Evolutionary conservation across 1,140 invertebrate species (phyloP).

Genomic region (Diorhabda sublineata): DNA sequence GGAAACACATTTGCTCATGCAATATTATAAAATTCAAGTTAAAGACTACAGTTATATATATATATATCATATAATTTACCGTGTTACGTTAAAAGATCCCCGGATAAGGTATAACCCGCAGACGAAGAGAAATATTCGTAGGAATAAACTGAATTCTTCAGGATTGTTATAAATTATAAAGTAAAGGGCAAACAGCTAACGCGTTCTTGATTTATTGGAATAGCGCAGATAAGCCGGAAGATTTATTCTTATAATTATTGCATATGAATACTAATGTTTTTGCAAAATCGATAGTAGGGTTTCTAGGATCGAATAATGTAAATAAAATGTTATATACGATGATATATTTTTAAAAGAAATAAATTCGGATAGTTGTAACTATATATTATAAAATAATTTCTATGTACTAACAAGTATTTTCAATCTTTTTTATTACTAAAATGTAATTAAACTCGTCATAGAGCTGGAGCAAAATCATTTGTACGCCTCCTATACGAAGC

Average conservation of each 20-base stretch:
- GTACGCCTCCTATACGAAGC: background rate
- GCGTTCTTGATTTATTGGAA: slow-evolving; percentile 25
- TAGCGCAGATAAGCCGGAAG: slow-evolving; percentile 23
- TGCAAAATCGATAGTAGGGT: slow-evolving; percentile 15
- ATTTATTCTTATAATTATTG: slow-evolving; percentile 27
- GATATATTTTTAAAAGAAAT: too few relatives aligned
- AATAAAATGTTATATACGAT: too few relatives aligned
- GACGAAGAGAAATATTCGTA: slow-evolving; percentile 23
- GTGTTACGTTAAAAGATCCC: slow-evolving; percentile 12
- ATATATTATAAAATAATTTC: too few relatives aligned
- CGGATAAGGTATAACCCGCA: slow-evolving; percentile 9
- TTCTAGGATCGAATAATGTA: background rate
- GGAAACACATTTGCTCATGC: slow-evolving; percentile 10
- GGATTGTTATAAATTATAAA: slow-evolving; percentile 30
- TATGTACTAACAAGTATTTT: too few relatives aligned
- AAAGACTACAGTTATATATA: slow-evolving; percentile 7
- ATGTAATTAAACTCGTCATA: background rate
- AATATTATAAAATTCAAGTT: slow-evolving; percentile 16
- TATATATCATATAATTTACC: slow-evolving; percentile 18
- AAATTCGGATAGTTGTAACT: too few relatives aligned
- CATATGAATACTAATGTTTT: slow-evolving; percentile 16
- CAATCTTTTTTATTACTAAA: background rate
- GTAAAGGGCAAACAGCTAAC: slow-evolving; percentile 27
- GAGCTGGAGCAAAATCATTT: background rate
- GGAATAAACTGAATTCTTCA: slow-evolving; percentile 27